Evolutionary conservation across 2,888 invertebrate species (phyloP).

Genomic region (Conistra vaccinii): DNA sequence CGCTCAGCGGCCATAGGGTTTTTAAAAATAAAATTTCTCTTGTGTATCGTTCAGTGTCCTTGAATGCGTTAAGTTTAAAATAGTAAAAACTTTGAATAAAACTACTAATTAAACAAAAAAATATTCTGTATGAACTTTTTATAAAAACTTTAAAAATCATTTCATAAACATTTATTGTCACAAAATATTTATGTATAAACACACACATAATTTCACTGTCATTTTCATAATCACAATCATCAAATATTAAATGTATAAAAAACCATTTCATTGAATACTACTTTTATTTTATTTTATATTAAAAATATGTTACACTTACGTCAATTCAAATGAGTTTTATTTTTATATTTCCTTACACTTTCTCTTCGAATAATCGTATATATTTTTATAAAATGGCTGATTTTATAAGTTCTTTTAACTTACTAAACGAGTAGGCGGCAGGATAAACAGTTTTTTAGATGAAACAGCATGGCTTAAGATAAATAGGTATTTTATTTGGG

Average conservation of each 20-base stretch:
- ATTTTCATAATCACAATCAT: constrained; percentile 4
- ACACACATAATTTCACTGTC: not conserved
- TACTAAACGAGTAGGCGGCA: not conserved
- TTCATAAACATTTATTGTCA: constrained; percentile 8
- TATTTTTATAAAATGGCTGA: not conserved
- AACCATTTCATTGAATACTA: not conserved
- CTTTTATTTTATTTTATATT: not conserved
- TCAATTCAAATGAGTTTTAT: constrained; percentile 24
- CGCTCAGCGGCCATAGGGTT: too few species aligned
- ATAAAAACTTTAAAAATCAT: not conserved
- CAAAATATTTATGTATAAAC: constrained; percentile 2
- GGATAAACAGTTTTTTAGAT: not conserved
- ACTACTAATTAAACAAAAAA: not conserved
- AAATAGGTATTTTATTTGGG: not conserved
- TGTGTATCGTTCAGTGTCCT: too few species aligned
- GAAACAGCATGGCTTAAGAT: not conserved
- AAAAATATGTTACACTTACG: constrained; percentile 12
- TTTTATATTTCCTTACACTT: constrained; percentile 10
- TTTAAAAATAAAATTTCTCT: too few species aligned
- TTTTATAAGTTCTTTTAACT: not conserved
- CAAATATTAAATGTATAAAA: constrained; percentile 32
- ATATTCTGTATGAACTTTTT: not conserved
- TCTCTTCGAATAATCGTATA: not conserved
- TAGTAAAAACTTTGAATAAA: not conserved
- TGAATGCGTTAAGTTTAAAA: not conserved